Base-by-base conservation (phyloP, 2,797 vertebrate species). In the Leuciscus waleckii region DNA sequence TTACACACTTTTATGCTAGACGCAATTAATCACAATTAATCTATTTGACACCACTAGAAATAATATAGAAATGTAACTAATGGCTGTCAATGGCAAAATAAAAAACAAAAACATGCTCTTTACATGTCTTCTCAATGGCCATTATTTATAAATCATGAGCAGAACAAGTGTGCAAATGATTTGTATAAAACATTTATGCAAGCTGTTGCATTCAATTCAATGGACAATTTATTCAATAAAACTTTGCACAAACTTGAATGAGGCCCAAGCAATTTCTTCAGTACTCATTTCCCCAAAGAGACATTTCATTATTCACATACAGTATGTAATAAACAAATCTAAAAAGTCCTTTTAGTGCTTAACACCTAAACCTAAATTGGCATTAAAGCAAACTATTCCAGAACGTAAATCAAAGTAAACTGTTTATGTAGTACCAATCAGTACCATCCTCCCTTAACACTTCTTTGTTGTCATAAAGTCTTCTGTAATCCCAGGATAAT, bases 51-150 rank as follows among this genome's bases (percentile, higher is more conserved):
- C 21, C 23, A n/a, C 56, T 58, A 84, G 86, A 54, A 70, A 85
- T 85, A 81, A 91, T 86, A 87, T 63, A 91, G 77, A 41, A 88
- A 88, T 80, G 58, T 29, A 90, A 90, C 78, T 67, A 83, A 90
- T 87, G 83, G 89, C 87, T 75, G 58, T 39, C 63, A 68, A 71
- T 86, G 82, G 58, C 63, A 84, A 63, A 82, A 80, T 29, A 70
- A 51, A 77, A 61, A 63, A 70, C 10, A 13, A 71, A 78, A 51
- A 74, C 32, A 83, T 29, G 58, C 69, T 54, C 19, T 21, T 79
- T 23, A 65, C 67, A 63, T 61, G 39, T 73, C 54, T 82, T 46
- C 67, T 70, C 21, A 21, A 54, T 35, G 19, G 29, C 29, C 19
- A 35, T 75, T 21, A 23, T 21, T 21, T 63, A 7, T 7, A 65